phyloP scores from a whole-genome alignment of 2,888 invertebrate species.

The Sarcophaga rosellei region DNA sequence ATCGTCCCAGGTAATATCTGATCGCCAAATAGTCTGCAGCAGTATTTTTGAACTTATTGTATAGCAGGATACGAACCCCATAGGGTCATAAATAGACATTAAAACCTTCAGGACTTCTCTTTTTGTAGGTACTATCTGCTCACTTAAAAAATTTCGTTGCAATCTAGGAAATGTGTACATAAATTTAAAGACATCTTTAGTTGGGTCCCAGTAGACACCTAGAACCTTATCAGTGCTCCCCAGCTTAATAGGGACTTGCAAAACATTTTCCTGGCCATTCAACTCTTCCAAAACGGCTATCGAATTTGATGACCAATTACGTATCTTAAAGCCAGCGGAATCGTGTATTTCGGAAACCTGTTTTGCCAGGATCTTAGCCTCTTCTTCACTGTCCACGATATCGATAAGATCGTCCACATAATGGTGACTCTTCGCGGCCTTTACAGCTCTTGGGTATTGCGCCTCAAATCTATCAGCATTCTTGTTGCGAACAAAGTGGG shows the following conservation, averaged over 20 bases:
- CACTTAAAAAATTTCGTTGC: neutral
- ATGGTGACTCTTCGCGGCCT: slow-evolving; percentile 15
- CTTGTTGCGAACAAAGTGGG: slow-evolving; percentile 47
- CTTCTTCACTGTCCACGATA: slow-evolving; percentile 20
- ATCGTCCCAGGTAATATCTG: slow-evolving; percentile 1
- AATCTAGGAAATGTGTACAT: slow-evolving; percentile 29
- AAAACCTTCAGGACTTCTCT: slow-evolving; percentile 26
- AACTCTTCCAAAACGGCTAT: slow-evolving; percentile 1
- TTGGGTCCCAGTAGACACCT: slow-evolving; percentile 44
- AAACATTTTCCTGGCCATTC: neutral
- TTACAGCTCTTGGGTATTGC: slow-evolving; percentile 2
- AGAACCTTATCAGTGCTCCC: slow-evolving; percentile 25
- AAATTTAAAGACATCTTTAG: slow-evolving; percentile 39
- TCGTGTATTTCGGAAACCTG: slow-evolving; percentile 24
- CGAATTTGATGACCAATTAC: slow-evolving; percentile 45
- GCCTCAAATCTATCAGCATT: slow-evolving; percentile 19
- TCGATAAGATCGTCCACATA: slow-evolving; percentile 46
- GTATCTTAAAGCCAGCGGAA: slow-evolving; percentile 22
- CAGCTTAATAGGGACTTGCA: neutral
- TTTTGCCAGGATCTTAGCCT: slow-evolving; percentile 1
- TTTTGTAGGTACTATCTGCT: slow-evolving; percentile 20
- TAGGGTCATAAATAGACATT: slow-evolving; percentile 43
- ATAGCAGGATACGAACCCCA: slow-evolving; percentile 24
- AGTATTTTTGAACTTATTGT: slow-evolving; percentile 18
- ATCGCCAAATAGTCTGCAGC: neutral